phyloP scores from a whole-genome alignment of 2,113 vertebrate genomes.

The Nannobrachium achirus region DNA sequence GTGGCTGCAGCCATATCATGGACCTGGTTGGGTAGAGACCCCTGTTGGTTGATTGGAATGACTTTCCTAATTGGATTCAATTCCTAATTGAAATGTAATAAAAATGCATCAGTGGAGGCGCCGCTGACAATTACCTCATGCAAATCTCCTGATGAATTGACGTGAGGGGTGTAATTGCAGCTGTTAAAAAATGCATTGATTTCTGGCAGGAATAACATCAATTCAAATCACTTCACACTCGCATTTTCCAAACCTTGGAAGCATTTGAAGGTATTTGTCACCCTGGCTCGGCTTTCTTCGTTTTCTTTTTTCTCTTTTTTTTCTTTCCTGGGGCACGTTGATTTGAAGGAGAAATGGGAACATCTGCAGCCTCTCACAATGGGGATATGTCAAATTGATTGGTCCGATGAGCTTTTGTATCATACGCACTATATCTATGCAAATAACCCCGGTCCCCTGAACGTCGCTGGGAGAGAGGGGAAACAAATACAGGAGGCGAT shows the following conservation, averaged over 20 bases:
- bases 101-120: conserved; percentile 80
- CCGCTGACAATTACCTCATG: conserved; percentile 79
- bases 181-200: conserved; percentile 76
- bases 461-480: conserved; percentile 9
- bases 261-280: conserved; percentile 59
- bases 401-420: conserved; percentile 35
- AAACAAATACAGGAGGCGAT: conserved; percentile 36
- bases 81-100: conserved; percentile 83
- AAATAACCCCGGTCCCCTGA: conserved; percentile 33
- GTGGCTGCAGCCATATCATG: conserved; percentile 36
- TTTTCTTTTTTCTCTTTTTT: background rate
- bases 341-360: conserved; percentile 46
- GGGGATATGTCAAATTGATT: conserved; percentile 51
- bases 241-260: conserved; percentile 42
- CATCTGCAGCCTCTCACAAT: conserved; percentile 58
- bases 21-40: conserved; percentile 53
- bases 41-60: conserved; percentile 72
- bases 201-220: conserved; percentile 74
- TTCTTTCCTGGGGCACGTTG: conserved; percentile 41
- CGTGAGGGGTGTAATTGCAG: conserved; percentile 74
- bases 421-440: conserved; percentile 42
- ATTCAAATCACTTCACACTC: conserved; percentile 70
- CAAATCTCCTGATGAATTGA: conserved; percentile 81
- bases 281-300: conserved; percentile 22
- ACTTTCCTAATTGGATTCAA: conserved; percentile 80